phyloP scores from a whole-genome alignment of 2,797 vertebrate genomes.

The Phaenicophaeus curvirostris region DNA sequence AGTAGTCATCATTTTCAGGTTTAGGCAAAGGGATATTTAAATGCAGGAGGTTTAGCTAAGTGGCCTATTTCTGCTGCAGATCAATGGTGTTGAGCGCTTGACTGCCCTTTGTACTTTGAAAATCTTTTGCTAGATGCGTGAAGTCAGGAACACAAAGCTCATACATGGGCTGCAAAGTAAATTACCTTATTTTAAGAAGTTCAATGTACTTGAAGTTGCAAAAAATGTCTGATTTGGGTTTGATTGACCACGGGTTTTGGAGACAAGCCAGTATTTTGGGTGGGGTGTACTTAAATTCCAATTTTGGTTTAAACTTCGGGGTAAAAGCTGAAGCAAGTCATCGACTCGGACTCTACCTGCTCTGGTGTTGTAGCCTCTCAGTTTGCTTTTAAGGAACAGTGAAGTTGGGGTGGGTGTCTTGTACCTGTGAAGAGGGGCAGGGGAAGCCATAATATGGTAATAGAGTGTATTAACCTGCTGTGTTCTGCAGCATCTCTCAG shows the following conservation, averaged over 20 bases:
- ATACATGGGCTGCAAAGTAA: not conserved
- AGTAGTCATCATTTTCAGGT: constrained; percentile 19
- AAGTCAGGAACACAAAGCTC: constrained; percentile 11
- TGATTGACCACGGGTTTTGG: not conserved
- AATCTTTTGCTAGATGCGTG: not conserved
- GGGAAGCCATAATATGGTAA: accelerated
- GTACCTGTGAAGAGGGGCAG: not conserved
- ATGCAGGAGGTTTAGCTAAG: constrained; percentile 32
- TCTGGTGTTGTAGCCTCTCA: not conserved
- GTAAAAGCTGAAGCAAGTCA: accelerated
- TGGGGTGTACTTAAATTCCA: not conserved
- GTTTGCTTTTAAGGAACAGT: not conserved
- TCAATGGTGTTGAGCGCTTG: not conserved
- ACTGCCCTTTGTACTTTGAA: constrained; percentile 44
- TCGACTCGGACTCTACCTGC: accelerated
- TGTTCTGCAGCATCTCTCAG: not conserved
- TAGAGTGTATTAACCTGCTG: accelerated
- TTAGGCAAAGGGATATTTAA: constrained; percentile 26
- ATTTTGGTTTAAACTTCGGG: not conserved
- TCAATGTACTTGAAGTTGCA: not conserved
- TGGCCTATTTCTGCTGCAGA: constrained; percentile 53
- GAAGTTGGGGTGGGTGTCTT: not conserved
- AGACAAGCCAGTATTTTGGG: not conserved
- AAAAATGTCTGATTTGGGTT: not conserved
- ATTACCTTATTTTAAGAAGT: not conserved